Evolutionary conservation across 1,140 invertebrate species (phyloP), one percentile per base, ranked within the genome.

Genomic region (Manduca sexta): DNA sequence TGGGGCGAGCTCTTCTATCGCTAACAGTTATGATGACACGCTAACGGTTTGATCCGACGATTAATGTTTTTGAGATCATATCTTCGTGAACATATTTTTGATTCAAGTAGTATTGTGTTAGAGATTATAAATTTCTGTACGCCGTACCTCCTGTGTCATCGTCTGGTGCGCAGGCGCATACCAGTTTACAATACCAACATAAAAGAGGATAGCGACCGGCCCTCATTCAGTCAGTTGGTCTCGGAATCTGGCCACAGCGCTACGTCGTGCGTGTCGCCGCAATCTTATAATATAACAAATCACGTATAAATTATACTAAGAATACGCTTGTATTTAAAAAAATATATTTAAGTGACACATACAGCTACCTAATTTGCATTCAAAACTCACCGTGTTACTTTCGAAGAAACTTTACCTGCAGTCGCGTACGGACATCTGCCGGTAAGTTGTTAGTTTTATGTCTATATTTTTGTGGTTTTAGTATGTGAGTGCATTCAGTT

Each of bases 191-290:
- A 66, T 58, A 77, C 71, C 68, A 64, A 76, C 74, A 79, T 80
- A 81, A 84, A 84, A 78, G 80, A 71, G 76, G 73, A 81, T 84
- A 73, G 67, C 73, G 67, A 61, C 58, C 63, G 67, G 64, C 67
- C 60, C 69, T 73, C 73, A 68, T 67, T 72, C 62, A 80, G 51
- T 62, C 58, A 67, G 78, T 82, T 55, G 51, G 68, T 54, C 60
- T 66, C 53, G 17, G 74, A 65, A 49, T 53, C 55, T 60, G 64
- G 65, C 26, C 46, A 51, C 52, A 58, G 41, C 43, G 48, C 43
- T 42, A 74, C 75, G 74, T 56, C 21, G 21, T 64, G 52, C 60
- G 66, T 60, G 50, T 54, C 49, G 57, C 47, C 30, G 3, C n/a
- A 30, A 45, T 18, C 14, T 45, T 45, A 4, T 45, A n/a, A n/a